Base-by-base conservation (phyloP, 2,888 invertebrate genomes). In the Microctonus brassicae region DNA sequence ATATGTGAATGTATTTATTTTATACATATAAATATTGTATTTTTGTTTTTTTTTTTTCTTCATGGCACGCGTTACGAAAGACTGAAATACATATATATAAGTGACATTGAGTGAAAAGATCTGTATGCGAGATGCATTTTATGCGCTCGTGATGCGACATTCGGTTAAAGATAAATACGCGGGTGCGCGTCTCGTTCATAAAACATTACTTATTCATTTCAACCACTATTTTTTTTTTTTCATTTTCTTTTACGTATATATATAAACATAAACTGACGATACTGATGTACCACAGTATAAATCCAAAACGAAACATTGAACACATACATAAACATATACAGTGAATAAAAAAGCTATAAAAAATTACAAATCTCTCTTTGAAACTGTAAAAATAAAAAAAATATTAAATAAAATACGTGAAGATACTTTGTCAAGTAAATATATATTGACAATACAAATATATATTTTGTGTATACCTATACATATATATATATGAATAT, bases 71-170 rank as follows among this genome's bases (percentile, higher is more conserved):
- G 57, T 66, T 65, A 36, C 57, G 66, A 57, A 66, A 57, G 36
- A 7, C 26, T n/a, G 22, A 24, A 47, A 47, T 17, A 47, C 47
- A n/a, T n/a, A n/a, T n/a, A n/a, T n/a, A n/a, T n/a, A n/a, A 7
- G 39, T 66, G 70, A 70, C 66, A 70, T 61, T 53, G 29, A 66
- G 55, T 66, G 61, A n/a, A 70, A 70, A 70, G 66, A 70, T 70
- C 61, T 61, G 36, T 60, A 66, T 61, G 53, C 33, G 61, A 66
- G 70, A 70, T 70, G 70, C 61, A 70, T 70, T 70, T 70, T 55
- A 61, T 61, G 29, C 36, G 39, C 4, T 66, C 66, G 61, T 61
- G 66, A 70, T 70, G 53, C 61, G 70, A 70, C 70, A 70, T 64
- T 70, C 60, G 60, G 65, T 52, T 17, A 1, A 17, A 47, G 5